Percentiles rank a stretch among this genome's conserved stretches.
Evolutionary conservation across 2,797 vertebrate genomes (phyloP).

Genomic region (Thaleichthys pacificus): DNA sequence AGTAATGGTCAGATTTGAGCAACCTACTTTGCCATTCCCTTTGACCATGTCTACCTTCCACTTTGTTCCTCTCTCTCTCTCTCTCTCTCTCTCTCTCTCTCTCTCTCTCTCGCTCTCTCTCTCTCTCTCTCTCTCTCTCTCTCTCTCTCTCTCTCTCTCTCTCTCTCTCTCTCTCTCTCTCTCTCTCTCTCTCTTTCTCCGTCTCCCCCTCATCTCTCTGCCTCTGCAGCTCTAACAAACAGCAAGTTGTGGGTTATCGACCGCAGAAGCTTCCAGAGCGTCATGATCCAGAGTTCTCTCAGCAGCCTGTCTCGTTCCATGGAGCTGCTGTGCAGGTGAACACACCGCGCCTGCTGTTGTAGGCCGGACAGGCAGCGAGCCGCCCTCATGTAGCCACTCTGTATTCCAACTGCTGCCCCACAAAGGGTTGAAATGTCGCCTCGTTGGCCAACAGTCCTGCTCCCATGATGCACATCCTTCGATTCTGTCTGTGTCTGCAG

Average conservation of each 20-base stretch:
- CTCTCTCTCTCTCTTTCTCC: neutral
- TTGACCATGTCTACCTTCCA: neutral
- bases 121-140: neutral
- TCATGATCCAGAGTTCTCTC: slow-evolving; percentile 67
- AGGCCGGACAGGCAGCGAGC: neutral
- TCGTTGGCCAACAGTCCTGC: neutral
- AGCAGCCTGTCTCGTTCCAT: slow-evolving; percentile 60
- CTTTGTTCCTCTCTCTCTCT: neutral
- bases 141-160: neutral
- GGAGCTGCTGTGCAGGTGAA: slow-evolving; percentile 75
- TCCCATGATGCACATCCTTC: slow-evolving; percentile 25
- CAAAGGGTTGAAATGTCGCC: slow-evolving; percentile 4
- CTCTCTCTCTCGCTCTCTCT: neutral
- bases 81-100: neutral
- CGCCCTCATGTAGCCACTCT: slow-evolving; percentile 7
- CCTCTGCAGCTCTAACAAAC: slow-evolving; percentile 66
- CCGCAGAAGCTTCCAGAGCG: slow-evolving; percentile 69
- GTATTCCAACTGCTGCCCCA: slow-evolving; percentile 16
- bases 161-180: neutral
- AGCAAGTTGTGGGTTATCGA: slow-evolving; percentile 79
- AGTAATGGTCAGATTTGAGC: neutral
- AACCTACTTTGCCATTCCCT: slow-evolving; percentile 10
- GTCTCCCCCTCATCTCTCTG: slow-evolving; percentile 30
- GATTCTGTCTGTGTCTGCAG: slow-evolving; percentile 51
- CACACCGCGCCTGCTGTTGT: neutral